Evolutionary conservation across 37 sponge, comb jelly and placozoan genomes (phyloP).

Genomic region (Ephydatia muelleri): DNA sequence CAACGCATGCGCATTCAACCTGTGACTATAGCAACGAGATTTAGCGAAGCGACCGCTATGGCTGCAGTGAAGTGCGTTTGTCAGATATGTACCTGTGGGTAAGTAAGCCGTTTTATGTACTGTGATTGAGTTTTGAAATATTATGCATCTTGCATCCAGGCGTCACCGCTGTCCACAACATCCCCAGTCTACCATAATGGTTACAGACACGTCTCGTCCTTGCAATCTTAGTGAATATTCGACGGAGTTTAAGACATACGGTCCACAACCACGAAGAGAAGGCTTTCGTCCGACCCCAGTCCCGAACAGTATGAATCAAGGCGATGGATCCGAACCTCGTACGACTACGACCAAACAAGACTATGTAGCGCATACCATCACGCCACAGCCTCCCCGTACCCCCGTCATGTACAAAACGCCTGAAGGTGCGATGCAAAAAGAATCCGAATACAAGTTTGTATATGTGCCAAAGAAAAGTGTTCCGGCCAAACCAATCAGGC

Average conservation of each 20-base stretch:
- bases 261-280: conserved; percentile 24
- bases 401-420: conserved; percentile 34
- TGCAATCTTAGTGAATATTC: conserved; percentile 60
- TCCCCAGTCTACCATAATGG: conserved; percentile 34
- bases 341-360: conserved; percentile 51
- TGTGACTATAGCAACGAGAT: not conserved
- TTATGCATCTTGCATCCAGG: conserved; percentile 16
- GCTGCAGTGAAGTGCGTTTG: conserved; percentile 59
- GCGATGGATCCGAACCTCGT: not conserved
- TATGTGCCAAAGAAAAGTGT: conserved; percentile 44
- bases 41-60: not conserved
- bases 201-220: not conserved
- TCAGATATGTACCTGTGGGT: conserved; percentile 85
- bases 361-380: conserved; percentile 49
- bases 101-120: conserved; percentile 19
- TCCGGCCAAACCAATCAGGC: conserved; percentile 41
- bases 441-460: conserved; percentile 51
- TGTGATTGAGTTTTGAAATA: not conserved
- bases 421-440: conserved; percentile 43
- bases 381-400: conserved; percentile 13
- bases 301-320: not conserved
- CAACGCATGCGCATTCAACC: not conserved
- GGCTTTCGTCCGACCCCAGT: conserved; percentile 27
- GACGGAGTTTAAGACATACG: conserved; percentile 36
- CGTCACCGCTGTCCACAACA: conserved; percentile 78